A percentile compares a stretch with the other conserved stretches of the same genome.
phyloP scores from a whole-genome alignment of 2,888 invertebrate species.

The Pollenia griseotomentosa region DNA sequence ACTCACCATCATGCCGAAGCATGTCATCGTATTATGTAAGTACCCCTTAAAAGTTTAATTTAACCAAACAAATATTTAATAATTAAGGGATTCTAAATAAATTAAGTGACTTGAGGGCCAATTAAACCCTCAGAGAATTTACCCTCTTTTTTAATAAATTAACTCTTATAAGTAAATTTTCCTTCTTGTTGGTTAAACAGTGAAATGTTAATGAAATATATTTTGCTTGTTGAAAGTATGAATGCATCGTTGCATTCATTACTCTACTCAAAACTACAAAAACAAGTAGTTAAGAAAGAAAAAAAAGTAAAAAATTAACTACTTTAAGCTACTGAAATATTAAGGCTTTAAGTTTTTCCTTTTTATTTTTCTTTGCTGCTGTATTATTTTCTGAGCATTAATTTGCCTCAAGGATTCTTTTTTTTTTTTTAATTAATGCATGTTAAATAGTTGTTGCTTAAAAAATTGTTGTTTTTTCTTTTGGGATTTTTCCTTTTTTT shows the following conservation, averaged over 20 bases:
- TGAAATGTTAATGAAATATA: slow-evolving; percentile 12
- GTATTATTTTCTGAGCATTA: neutral
- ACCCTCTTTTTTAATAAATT: neutral
- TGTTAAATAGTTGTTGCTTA: slow-evolving; percentile 15
- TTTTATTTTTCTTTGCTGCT: too few species aligned
- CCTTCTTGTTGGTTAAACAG: neutral
- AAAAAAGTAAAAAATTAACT: slow-evolving; percentile 4
- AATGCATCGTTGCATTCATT: slow-evolving; percentile 37
- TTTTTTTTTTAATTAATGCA: slow-evolving; percentile 30
- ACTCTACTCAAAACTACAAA: slow-evolving; percentile 13
- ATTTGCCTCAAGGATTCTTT: slow-evolving; percentile 51
- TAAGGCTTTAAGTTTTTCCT: neutral
- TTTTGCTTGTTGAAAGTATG: neutral
- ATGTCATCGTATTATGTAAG: slow-evolving; percentile 84
- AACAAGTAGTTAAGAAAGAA: slow-evolving; percentile 8
- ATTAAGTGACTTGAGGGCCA: neutral
- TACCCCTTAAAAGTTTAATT: slow-evolving; percentile 64
- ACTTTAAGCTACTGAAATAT: slow-evolving; percentile 17
- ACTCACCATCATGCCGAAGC: slow-evolving; percentile 83
- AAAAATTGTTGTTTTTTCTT: neutral
- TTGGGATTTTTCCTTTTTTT: neutral
- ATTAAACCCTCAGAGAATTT: too few species aligned
- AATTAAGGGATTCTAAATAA: neutral
- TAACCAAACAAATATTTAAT: neutral
- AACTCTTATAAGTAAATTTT: neutral